These are phyloP conservation scores for Eulemur albifrons DNA, from an alignment of 2,797 vertebrate genomes.

Conservation along the genomic window DNA sequence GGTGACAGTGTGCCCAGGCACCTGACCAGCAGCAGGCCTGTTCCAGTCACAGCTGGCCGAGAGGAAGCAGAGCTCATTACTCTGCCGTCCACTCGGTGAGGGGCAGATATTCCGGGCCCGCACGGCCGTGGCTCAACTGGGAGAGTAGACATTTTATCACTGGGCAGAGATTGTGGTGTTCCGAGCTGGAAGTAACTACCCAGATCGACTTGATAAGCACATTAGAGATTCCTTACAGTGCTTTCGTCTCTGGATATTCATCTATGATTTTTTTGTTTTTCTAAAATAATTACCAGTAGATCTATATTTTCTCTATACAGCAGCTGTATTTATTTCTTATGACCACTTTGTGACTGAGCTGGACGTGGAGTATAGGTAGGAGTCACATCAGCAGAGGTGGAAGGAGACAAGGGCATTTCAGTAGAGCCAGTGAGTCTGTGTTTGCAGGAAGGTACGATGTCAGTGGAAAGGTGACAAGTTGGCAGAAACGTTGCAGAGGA, in stretches of 20 bases:
- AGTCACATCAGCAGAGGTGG: background rate
- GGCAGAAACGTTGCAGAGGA: fast-evolving
- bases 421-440: background rate
- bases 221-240: background rate
- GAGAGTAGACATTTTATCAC: too few species aligned
- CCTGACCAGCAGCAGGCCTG: background rate
- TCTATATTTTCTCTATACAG: background rate
- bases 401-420: fast-evolving
- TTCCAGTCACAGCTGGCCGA: fast-evolving
- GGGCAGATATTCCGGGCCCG: fast-evolving
- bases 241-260: background rate
- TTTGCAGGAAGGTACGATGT: background rate
- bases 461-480: fast-evolving
- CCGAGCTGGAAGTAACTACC: too few species aligned
- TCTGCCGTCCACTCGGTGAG: too few species aligned
- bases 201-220: background rate
- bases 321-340: background rate
- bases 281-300: background rate
- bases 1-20: background rate
- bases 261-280: background rate
- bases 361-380: fast-evolving
- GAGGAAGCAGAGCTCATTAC: fast-evolving
- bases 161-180: background rate
- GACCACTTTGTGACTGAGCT: background rate
- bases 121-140: too few species aligned